A percentile compares a stretch with the other conserved stretches of the same genome.
These are phyloP conservation scores for Megalops atlanticus DNA, from an alignment of 2,113 vertebrate species.

Conservation along the genomic window DNA sequence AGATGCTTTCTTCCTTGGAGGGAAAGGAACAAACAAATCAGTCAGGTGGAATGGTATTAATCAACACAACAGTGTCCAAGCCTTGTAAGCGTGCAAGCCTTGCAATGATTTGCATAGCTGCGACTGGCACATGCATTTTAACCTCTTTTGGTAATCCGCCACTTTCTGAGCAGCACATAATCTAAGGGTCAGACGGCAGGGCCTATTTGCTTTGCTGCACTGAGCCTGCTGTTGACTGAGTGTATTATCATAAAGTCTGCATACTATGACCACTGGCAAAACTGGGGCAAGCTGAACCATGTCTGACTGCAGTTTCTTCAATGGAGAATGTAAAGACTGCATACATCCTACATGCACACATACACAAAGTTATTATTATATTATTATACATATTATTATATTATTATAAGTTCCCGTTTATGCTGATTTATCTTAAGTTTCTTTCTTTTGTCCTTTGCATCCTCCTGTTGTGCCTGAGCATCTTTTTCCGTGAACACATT, in stretches of 20 bases:
- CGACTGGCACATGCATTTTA: not conserved
- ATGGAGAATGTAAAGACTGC: not conserved
- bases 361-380: not conserved
- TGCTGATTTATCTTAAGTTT: not conserved
- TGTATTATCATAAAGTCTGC: constrained; percentile 19
- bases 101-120: constrained; percentile 21
- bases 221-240: constrained; percentile 9
- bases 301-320: constrained; percentile 33
- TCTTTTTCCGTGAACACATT: too few species aligned
- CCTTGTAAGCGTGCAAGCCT: not conserved
- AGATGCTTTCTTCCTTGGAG: not conserved
- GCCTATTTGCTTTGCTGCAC: constrained; percentile 25
- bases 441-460: not conserved
- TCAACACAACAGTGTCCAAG: constrained; percentile 19
- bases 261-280: not conserved
- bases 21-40: not conserved
- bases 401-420: constrained; percentile 2
- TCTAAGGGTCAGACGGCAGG: constrained; percentile 36
- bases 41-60: constrained; percentile 3
- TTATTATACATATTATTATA: too few species aligned
- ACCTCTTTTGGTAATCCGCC: constrained; percentile 8
- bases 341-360: not conserved
- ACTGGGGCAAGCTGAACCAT: not conserved
- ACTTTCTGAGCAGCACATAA: constrained; percentile 26
- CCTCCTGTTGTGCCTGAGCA: not conserved